phyloP scores from a whole-genome alignment of 1,140 invertebrate species.

The Pollicipes pollicipes region DNA sequence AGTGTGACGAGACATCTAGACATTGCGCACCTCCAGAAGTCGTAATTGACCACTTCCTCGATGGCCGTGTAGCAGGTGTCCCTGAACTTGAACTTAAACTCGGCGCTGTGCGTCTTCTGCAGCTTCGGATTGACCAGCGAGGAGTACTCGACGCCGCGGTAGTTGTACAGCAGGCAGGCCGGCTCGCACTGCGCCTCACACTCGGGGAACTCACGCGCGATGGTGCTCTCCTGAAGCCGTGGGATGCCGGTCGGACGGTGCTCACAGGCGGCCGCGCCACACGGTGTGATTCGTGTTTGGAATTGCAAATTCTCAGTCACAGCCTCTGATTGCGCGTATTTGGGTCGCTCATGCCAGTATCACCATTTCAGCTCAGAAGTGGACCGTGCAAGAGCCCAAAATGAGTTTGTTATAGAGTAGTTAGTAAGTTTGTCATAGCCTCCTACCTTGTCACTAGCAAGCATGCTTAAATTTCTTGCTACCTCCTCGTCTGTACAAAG shows the following conservation, averaged over 20 bases:
- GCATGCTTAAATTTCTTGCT: background rate
- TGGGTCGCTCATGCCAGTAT: too few species aligned
- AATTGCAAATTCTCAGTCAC: too few species aligned
- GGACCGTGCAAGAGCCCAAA: too few species aligned
- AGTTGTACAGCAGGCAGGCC: background rate
- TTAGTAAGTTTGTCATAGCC: too few species aligned
- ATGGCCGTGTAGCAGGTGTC: background rate
- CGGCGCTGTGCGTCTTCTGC: background rate
- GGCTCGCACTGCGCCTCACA: background rate
- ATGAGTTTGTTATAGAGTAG: too few species aligned
- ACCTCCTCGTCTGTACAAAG: background rate
- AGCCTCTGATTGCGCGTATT: too few species aligned
- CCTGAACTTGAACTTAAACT: background rate
- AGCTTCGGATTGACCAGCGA: background rate
- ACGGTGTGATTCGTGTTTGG: too few species aligned
- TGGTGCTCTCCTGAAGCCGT: background rate
- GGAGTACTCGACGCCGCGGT: background rate
- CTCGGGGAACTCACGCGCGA: background rate
- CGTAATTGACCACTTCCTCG: background rate
- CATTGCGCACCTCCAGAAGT: background rate
- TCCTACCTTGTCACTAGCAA: background rate
- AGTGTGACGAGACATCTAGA: too few species aligned
- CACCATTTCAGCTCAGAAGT: too few species aligned
- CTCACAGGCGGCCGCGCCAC: too few species aligned
- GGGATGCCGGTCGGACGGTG: too few species aligned